A percentile compares a stretch with the other conserved stretches of the same genome.
Conservation (phyloP, 2,797 vertebrate species). For the Platyrinchus mystaceus region DNA sequence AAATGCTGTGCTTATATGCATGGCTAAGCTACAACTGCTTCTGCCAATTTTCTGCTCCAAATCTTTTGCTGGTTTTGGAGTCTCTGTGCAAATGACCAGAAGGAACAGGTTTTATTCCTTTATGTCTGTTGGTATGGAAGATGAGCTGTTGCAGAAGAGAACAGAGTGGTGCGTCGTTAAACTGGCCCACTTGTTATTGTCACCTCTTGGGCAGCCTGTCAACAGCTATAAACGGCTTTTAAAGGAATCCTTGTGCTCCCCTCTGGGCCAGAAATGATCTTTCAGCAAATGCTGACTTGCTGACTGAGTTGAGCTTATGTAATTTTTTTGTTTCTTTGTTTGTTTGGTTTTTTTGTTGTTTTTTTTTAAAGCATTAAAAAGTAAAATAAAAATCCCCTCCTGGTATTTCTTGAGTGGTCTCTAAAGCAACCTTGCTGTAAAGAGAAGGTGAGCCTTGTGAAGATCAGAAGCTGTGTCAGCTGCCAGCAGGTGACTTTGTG, state of each 20-base stretch:
- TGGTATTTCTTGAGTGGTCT: not conserved
- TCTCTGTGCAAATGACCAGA: not conserved
- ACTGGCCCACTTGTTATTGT: not conserved
- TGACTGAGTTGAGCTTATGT: not conserved
- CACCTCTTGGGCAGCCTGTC: not conserved
- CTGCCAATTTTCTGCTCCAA: not conserved
- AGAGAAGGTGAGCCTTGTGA: not conserved
- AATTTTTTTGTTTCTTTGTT: not conserved
- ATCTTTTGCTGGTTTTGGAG: not conserved
- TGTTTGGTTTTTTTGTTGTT: too few species aligned
- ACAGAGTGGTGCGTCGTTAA: not conserved
- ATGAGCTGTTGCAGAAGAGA: not conserved
- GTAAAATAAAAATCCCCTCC: not conserved
- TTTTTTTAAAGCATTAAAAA: not conserved
- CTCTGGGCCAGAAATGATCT: not conserved
- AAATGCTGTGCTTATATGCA: not conserved
- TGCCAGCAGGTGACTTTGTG: not conserved
- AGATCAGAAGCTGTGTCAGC: not conserved
- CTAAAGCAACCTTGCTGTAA: not conserved
- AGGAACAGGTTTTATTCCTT: constrained; percentile 3
- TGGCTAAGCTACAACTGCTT: not conserved
- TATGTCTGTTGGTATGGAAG: not conserved
- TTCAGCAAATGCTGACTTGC: not conserved
- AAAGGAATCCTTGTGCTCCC: not conserved
- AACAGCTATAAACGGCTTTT: not conserved